Evolutionary conservation across 2,888 invertebrate species (phyloP).

Genomic region (Scrobipalpa atriplicella): DNA sequence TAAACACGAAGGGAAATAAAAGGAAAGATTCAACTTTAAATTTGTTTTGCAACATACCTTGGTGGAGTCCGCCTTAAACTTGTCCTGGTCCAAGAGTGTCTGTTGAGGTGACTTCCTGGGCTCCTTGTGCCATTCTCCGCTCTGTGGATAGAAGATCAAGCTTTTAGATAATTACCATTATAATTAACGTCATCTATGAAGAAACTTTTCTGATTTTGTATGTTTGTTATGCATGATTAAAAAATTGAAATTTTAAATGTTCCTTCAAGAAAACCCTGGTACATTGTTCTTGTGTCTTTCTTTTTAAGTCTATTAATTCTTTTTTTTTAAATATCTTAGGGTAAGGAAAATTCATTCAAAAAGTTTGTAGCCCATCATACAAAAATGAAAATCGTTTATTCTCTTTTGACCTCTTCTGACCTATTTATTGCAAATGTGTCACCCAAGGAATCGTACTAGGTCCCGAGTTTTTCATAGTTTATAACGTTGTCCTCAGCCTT

Average conservation of each 20-base stretch:
- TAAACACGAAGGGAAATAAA: not conserved
- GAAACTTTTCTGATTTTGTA: too few species aligned
- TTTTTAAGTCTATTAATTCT: too few species aligned
- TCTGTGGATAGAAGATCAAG: slow-evolving; percentile 54
- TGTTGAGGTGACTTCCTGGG: slow-evolving; percentile 85
- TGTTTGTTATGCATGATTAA: too few species aligned
- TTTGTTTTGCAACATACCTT: slow-evolving; percentile 78
- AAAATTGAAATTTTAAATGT: too few species aligned
- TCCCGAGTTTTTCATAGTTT: not conserved
- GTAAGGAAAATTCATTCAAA: not conserved
- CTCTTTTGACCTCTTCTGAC: too few species aligned
- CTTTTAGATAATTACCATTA: not conserved
- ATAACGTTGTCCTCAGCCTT: not conserved
- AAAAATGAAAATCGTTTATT: too few species aligned
- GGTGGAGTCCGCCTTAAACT: slow-evolving; percentile 91
- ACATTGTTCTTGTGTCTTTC: too few species aligned
- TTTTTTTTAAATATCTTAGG: too few species aligned
- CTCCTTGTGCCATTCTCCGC: slow-evolving; percentile 83
- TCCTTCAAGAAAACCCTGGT: too few species aligned
- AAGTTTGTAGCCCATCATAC: too few species aligned
- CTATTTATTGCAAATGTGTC: not conserved
- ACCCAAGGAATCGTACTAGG: not conserved
- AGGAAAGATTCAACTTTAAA: not conserved
- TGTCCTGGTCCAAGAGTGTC: slow-evolving; percentile 93
- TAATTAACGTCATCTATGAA: too few species aligned